Percentiles rank a stretch among this genome's conserved stretches.
phyloP scores from a whole-genome alignment of 2,113 vertebrate genomes.

The Rhinolophus sinicus region DNA sequence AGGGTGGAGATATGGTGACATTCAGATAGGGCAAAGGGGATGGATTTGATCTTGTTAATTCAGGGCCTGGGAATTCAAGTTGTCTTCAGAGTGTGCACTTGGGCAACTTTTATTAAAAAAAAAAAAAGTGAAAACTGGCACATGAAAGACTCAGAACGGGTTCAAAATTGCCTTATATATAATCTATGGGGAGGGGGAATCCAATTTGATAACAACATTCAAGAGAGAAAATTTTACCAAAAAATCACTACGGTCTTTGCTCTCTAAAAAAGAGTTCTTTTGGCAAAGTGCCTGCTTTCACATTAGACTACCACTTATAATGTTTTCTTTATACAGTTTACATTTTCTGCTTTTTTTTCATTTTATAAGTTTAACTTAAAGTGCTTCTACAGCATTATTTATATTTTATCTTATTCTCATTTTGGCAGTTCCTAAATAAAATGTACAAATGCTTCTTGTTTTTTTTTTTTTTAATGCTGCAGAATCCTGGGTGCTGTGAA shows the following conservation, averaged over 20 bases:
- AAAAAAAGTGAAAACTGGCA: slow-evolving; percentile 27
- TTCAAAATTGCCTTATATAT: background rate
- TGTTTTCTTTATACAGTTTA: slow-evolving; percentile 41
- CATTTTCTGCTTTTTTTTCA: background rate
- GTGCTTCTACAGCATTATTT: slow-evolving; percentile 20
- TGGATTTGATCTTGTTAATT: background rate
- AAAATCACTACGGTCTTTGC: background rate
- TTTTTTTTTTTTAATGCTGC: background rate
- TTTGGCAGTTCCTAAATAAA: slow-evolving; percentile 46
- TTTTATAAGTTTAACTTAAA: slow-evolving; percentile 48
- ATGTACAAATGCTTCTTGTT: slow-evolving; percentile 7
- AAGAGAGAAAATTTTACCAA: slow-evolving; percentile 26
- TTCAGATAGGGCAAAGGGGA: background rate
- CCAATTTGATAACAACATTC: background rate
- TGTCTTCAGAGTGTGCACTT: background rate
- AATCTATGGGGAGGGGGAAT: background rate
- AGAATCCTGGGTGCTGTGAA: background rate
- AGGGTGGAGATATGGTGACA: background rate
- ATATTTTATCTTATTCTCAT: slow-evolving; percentile 50
- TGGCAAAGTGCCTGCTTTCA: slow-evolving; percentile 40
- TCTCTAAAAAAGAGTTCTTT: slow-evolving; percentile 3
- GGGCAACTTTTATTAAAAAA: slow-evolving; percentile 28
- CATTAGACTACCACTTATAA: background rate
- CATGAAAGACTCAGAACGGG: background rate
- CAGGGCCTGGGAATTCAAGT: background rate